These are phyloP conservation scores for Microcebus griseorufus DNA, from an alignment of 2,113 vertebrate species.

Conservation along the genomic window DNA sequence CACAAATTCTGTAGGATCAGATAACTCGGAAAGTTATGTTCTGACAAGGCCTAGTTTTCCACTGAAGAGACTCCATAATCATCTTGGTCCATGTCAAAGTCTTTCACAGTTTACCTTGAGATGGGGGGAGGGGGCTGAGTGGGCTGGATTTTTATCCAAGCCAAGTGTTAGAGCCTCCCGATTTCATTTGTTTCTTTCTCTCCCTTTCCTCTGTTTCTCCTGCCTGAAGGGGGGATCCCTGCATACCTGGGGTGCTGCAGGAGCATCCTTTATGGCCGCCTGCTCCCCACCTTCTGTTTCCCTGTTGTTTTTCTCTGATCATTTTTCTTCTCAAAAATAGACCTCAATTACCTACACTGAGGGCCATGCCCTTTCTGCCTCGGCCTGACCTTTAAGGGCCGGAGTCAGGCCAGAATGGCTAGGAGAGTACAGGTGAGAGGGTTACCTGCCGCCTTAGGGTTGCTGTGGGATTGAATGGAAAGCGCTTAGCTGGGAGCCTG, in stretches of 20 bases:
- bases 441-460: background rate
- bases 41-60: background rate
- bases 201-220: background rate
- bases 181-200: background rate
- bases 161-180: background rate
- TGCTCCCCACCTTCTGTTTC: background rate
- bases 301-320: background rate
- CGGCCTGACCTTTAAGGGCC: background rate
- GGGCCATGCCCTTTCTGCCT: background rate
- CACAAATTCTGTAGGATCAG: background rate
- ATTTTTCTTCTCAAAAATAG: background rate
- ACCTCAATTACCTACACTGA: background rate
- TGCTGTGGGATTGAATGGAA: background rate
- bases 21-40: background rate
- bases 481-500: background rate
- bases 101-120: background rate
- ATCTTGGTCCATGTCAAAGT: conserved; percentile 13
- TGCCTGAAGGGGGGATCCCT: background rate
- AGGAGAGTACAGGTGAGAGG: background rate
- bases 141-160: background rate
- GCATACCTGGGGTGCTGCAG: background rate
- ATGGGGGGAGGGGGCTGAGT: background rate
- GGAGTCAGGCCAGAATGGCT: background rate
- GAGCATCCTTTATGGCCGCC: background rate
- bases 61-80: background rate